Evolutionary conservation across 2,888 invertebrate genomes (phyloP), one percentile per base, ranked within the genome.

Genomic region (Strigamia transsilvanica): DNA sequence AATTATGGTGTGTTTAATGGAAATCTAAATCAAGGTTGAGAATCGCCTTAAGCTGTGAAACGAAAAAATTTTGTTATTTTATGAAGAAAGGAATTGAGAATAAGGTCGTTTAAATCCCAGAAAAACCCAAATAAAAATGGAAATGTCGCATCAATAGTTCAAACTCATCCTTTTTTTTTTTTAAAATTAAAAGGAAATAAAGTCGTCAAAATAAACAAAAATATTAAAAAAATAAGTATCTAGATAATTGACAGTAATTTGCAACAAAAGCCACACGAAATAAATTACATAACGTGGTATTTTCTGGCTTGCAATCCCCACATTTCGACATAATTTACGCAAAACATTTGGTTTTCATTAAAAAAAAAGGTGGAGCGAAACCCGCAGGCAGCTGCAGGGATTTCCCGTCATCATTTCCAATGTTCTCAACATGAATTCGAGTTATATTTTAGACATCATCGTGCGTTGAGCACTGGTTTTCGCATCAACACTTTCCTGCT

Each of bases 401-500:
- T 73, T 73, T 73, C 73, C 73, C 73, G 32, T 73, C 73, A 32
- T 27, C 13, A 21, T 32, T 73, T n/a, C 73, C 0, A 27, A 15
- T 18, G 9, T 2, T 32, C 32, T 27, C 27, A 23, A n/a, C 73
- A 73, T 73, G 12, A 32, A 32, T 27, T 73, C 73, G 13, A 27
- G 73, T 13, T 73, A 32, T 13, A 27, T 5, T 15, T 27, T 27
- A 15, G 73, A 32, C 27, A 73, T 32, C 15, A 73, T 2, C n/a
- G 9, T 56, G 9, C 21, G 15, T 18, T 13, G 13, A 10, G 27
- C 32, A 73, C 73, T 12, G 73, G 73, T 73, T 73, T 73, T 32
- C 73, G 73, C 73, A 73, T 27, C 73, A 27, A 73, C 73, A 73
- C 73, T 73, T 73, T 73, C 73, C 73, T 32, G 73, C 73, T 23